Evolutionary conservation across 2,113 vertebrate species (phyloP), one percentile per base, ranked within the genome.

Genomic region (Strix aluco): DNA sequence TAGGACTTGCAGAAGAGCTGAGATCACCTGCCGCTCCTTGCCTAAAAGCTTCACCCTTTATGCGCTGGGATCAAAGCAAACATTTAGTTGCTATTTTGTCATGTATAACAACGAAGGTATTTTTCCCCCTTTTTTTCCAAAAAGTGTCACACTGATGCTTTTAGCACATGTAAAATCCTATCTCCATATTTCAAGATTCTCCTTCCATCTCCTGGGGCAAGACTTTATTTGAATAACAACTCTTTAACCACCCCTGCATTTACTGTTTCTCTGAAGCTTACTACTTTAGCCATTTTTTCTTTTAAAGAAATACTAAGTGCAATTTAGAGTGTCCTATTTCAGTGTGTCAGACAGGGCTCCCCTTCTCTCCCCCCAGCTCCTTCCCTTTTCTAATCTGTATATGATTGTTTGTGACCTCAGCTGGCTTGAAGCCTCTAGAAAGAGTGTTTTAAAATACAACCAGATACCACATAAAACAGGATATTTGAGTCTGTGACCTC

Each of bases 31-130:
- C 99, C 98, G 98, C 99, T 99, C 98, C 99, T 99, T 97, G 98
- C 99, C 99, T 99, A 99, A 99, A 99, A 99, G 99, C 99, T 99
- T 99, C 99, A 99, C 99, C 99, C 99, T 99, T 99, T 99, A 97
- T 93, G 78, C 98, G 99, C 99, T 98, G 98, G 99, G 95, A 95
- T 97, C 98, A 98, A 96, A 98, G 95, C 98, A 98, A 96, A 97
- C 96, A 96, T 97, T 97, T 95, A 96, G 89, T 96, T 94, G 95
- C 94, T 96, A 92, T 96, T 97, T 98, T 96, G 93, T 97, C 93
- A 79, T 96, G 90, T 97, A 79, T 86, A 96, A 94, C 92, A 96
- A 97, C 59, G 69, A 96, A 96, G 92, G 94, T 96, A 90, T 96
- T 96, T 23, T 1, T 2, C 25, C 71, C 67, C 34, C 21, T 71